Base-by-base conservation (phyloP, 2,797 vertebrate genomes). In the Paguma larvata region DNA sequence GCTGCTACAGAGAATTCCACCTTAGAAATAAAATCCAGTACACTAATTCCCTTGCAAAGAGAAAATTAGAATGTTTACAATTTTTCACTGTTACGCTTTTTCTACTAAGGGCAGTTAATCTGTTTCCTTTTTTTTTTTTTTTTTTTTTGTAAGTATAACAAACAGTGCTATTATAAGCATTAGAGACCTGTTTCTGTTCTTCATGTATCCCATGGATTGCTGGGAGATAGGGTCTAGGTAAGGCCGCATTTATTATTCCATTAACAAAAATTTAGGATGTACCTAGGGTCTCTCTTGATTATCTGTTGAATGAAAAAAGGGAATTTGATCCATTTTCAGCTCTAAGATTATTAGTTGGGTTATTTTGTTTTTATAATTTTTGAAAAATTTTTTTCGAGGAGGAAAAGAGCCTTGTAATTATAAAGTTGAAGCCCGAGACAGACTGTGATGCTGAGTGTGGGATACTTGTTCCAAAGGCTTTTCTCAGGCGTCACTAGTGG, bases 221-320 rank as follows among this genome's bases (percentile, higher is more conserved):
- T 91, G n/a, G 23, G 11, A 9, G 65, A 18, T 78, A 21, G n/a
- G n/a, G 27, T 63, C 34, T 87, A n/a, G 27, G 32, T 32, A 86
- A 62, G 34, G 68, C 46, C 48, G 38, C 82, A 44, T 93, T 84
- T 72, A 46, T 67, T 84, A 91, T 46, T 62, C 70, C 63, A 68
- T 56, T 10, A 72, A 10, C 21, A 68, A 4, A 34, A 82, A 63
- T 77, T 53, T 78, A 88, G 67, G 72, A 14, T 44, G 19, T 48
- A 30, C 48, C 0, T 41, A 46, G 56, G 15, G 21, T 75, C 23
- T 88, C 14, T 85, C 30, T 12, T 44, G 3, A 27, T 53, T 51
- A 68, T 41, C 68, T 73, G 44, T 92, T 91, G 73, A 82, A 75
- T 73, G 73, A 95, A 90, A 91, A 91, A 92, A 79, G 53, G 92